Base-by-base conservation (phyloP, 2,113 vertebrate genomes). In the Tonatia bakeri region DNA sequence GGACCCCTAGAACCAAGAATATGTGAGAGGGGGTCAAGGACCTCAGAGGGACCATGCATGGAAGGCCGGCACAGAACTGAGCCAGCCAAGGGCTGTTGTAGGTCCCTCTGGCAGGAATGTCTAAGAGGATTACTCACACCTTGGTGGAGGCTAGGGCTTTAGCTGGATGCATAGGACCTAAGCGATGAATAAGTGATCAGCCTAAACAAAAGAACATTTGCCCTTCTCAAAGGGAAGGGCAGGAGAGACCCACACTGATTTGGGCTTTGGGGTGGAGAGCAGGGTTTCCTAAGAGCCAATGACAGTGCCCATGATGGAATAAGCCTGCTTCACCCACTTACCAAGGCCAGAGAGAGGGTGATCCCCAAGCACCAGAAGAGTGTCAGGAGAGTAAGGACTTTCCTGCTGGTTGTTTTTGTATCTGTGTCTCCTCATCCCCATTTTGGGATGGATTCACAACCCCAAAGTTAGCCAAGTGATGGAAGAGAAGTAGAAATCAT, bases 401-500 rank as follows among this genome's bases (percentile, higher is more conserved):
- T 19, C 19, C 14, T 15, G 8, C 1, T 54, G n/a, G 6, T 8
- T 47, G 7, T 47, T 47, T 61, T 33, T 22, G 33, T 43, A 28
- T 40, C 72, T 17, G 19, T 24, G 7, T 45, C 50, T 73, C 14
- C 45, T 50, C 52, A 77, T 9, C 61, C 24, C 16, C 31, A 38
- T 13, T 14, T 22, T 80, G 19, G 47, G 47, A 91, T 8, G n/a
- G 28, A 93, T 90, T 82, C 59, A 33, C 76, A 89, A 94, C 28
- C 56, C 73, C 22, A 59, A 50, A 40, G 33, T 38, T 65, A 45
- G 61, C 67, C 17, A 22, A 54, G 31, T 33, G 36, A 80, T 33
- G 36, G 87, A 96, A 91, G 85, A 47, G 77, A 40, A 95, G 16
- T 65, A 85, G 54, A 89, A 96, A 94, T 77, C 90, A 96, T 75